These are phyloP conservation scores for Agonum fuliginosum DNA, from an alignment of 2,888 invertebrate genomes.

Conservation along the genomic window DNA sequence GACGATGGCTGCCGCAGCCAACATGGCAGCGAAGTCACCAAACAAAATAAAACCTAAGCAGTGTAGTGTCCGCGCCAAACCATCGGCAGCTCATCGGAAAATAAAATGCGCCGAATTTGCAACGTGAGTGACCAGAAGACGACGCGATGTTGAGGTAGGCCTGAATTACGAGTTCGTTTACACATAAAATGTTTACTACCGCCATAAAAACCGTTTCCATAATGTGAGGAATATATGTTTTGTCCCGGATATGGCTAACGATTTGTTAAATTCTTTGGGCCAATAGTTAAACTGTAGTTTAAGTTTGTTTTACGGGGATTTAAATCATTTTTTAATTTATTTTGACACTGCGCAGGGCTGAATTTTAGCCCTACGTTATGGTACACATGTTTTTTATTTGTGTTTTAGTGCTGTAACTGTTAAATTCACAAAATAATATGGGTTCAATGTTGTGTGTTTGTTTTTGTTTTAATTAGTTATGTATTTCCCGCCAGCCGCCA, in stretches of 20 bases:
- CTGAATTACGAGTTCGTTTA: constrained; percentile 50
- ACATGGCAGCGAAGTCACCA: constrained; percentile 49
- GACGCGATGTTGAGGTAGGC: constrained; percentile 49
- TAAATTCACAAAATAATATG: too few relatives aligned
- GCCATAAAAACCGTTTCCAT: constrained; percentile 40
- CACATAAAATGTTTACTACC: constrained; percentile 49
- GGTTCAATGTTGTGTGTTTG: too few relatives aligned
- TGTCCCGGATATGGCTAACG: not conserved
- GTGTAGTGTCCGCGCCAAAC: constrained; percentile 28
- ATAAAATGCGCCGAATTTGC: constrained; percentile 32
- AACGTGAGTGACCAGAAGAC: not conserved
- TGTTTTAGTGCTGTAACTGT: too few relatives aligned
- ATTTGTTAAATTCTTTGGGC: constrained; percentile 4
- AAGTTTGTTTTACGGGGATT: not conserved
- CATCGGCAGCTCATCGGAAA: constrained; percentile 13
- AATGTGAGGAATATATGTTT: constrained; percentile 10
- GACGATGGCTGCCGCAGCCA: constrained; percentile 44
- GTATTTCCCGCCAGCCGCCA: too few relatives aligned
- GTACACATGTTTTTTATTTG: too few relatives aligned
- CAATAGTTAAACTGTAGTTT: not conserved
- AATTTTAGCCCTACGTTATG: too few relatives aligned
- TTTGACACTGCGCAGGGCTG: too few relatives aligned
- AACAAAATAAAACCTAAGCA: constrained; percentile 50
- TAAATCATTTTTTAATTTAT: not conserved
- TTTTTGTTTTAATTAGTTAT: too few relatives aligned